Conservation (phyloP, 2,113 vertebrate species). For the Clarias batrachus region DNA sequence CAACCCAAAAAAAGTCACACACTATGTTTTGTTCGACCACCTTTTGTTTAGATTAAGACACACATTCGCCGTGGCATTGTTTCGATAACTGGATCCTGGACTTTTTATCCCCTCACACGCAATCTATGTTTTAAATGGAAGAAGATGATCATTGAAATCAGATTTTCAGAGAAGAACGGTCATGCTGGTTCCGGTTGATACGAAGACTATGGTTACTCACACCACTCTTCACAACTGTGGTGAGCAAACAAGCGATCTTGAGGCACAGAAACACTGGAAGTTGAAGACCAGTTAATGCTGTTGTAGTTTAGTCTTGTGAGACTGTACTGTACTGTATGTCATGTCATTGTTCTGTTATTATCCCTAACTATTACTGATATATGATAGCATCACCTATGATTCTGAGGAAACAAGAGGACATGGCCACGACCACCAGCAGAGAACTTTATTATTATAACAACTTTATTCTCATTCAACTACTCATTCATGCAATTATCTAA, state of each 20-base stretch:
- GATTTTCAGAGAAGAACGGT: background rate
- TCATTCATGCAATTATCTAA: background rate
- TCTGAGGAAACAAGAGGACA: background rate
- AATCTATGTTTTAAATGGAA: background rate
- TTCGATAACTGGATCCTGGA: background rate
- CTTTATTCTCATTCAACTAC: background rate
- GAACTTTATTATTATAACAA: background rate
- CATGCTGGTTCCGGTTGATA: background rate
- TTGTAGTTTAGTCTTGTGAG: background rate
- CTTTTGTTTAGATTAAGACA: too few relatives aligned
- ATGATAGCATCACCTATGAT: background rate
- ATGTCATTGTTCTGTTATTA: background rate
- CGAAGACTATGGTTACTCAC: too few relatives aligned
- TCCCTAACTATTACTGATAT: background rate
- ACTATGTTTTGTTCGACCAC: too few relatives aligned
- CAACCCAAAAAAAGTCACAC: too few relatives aligned
- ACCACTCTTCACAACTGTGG: background rate
- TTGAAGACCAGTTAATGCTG: background rate
- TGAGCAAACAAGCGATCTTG: background rate
- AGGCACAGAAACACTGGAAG: background rate
- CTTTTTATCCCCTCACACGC: background rate
- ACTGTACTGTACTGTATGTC: background rate
- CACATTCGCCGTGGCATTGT: too few relatives aligned
- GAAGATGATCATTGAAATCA: background rate
- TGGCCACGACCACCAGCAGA: background rate